These are phyloP conservation scores for Idaea biselata DNA, from an alignment of 2,888 invertebrate species.

Conservation along the genomic window DNA sequence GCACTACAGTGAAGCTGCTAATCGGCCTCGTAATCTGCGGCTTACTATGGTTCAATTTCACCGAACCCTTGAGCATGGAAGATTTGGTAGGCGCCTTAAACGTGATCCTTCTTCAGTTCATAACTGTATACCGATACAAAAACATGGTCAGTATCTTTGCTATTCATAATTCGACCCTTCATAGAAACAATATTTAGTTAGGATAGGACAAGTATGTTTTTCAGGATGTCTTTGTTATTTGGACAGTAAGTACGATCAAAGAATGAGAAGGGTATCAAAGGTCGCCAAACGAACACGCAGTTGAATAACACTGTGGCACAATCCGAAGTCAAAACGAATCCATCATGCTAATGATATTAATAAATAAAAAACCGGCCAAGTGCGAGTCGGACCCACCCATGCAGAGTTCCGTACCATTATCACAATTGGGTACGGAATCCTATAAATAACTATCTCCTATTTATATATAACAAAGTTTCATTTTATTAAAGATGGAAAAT, in stretches of 20 bases:
- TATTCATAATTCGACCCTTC: too few relatives aligned
- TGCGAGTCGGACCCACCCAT: too few relatives aligned
- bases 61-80: conserved; percentile 43
- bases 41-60: conserved; percentile 52
- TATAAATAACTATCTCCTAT: too few relatives aligned
- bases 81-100: conserved; percentile 50
- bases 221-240: neutral
- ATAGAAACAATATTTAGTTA: neutral
- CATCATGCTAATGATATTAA: too few relatives aligned
- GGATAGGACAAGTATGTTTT: neutral
- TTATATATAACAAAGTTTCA: too few relatives aligned
- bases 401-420: too few relatives aligned
- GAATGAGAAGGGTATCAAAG: neutral
- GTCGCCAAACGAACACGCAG: neutral
- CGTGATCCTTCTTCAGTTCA: conserved; percentile 48
- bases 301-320: too few relatives aligned
- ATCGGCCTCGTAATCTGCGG: conserved; percentile 41
- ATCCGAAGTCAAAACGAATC: too few relatives aligned
- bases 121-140: conserved; percentile 52
- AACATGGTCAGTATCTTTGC: conserved; percentile 49
- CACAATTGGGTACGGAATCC: too few relatives aligned
- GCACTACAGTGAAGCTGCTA: conserved; percentile 40
- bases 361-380: too few relatives aligned
- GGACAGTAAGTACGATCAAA: neutral
- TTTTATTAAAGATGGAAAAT: conserved; percentile 39